Base-by-base conservation (phyloP, 2,113 vertebrate species). In the Aptenodytes patagonicus region DNA sequence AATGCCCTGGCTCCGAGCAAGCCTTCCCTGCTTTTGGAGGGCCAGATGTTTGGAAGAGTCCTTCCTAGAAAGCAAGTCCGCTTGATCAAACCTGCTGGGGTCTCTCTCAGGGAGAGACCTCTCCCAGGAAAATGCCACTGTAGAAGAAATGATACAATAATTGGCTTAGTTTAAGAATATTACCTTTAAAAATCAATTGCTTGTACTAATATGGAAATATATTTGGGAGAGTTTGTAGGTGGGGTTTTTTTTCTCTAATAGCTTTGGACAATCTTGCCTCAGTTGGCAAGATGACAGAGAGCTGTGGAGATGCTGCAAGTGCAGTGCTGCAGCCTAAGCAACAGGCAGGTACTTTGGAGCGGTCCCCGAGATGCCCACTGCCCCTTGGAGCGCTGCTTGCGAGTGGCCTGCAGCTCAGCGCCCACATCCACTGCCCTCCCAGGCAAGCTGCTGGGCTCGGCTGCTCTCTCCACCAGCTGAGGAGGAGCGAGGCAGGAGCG, bases 401-500 rank as follows among this genome's bases (percentile, higher is more conserved):
- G 2, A 38, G 61, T 12, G 14, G 9, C 25, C 62, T 62, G 9
- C 0, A 4, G 21, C 10, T 7, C 36, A 34, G 31, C 4, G 2
- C 7, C 51, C 31, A 6, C 10, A 13, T 24, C 29, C 62, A 6
- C 13, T 36, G 42, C 17, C 44, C 26, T n/a, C 29, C 47, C 36
- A 16, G n/a, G 32, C 0, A 6, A 44, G 40, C 44, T 57, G 42
- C 60, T 58, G 73, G 49, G 19, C 47, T 79, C 0, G 0, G 7
- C 14, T 12, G 26, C 28, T 83, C 44, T 51, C 28, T 25, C 38
- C 13, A 4, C 16, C 73, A 32, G 12, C n/a, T 34, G 38, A 51
- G 42, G 42, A 89, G 51, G 25, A 89, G 18, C 0, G 0, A 54
- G 70, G 21, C 34, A 89, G 51, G 25, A 89, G 16, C 0, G 0